Base-by-base conservation (phyloP, 2,797 vertebrate species). In the Poeciliopsis gracilis region DNA sequence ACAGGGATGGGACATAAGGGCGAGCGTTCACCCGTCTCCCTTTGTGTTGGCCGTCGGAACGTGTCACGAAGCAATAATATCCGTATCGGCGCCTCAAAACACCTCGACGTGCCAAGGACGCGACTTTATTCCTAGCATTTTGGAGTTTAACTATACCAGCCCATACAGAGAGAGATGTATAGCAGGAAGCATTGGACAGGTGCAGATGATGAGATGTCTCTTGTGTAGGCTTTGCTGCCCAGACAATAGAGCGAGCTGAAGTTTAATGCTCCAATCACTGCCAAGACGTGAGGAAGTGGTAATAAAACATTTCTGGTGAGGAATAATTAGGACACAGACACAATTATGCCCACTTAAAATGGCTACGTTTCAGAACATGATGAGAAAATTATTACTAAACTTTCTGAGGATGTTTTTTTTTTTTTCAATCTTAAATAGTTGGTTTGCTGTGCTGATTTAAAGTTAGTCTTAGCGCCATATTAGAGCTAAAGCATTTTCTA, bases 11-110 rank as follows among this genome's bases (percentile, higher is more conserved):
- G 78, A 89, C 88, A 79, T 69, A 73, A 77, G 77, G 49, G 59
- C 38, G 77, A 74, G 88, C 88, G 78, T 88, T 88, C 69, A 73
- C 84, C 9, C 33, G 69, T 82, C 75, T 59, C 33, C 33, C 86
- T 92, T 90, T 90, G 87, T 88, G 83, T 72, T 77, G 38, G 75
- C 85, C 79, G 78, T 82, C 82, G 77, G 63, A 84, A 83, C 75
- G 67, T 82, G 77, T 75, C 83, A 82, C 72, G 85, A 86, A 87
- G 59, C 80, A 84, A 83, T 76, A 81, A 71, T 70, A 85, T 12
- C 36, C 23, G 36, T 12, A 66, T 66, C 10, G 10, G 5, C 36
- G 20, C 30, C 57, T 59, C 12, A n/a, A n/a, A 55, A 55, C n/a
- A 5, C 30, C 30, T 36, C 3, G 7, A 18, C 59, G 33, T 36